Conservation (phyloP, 2,797 vertebrate genomes). For the Geotrypetes seraphini region DNA sequence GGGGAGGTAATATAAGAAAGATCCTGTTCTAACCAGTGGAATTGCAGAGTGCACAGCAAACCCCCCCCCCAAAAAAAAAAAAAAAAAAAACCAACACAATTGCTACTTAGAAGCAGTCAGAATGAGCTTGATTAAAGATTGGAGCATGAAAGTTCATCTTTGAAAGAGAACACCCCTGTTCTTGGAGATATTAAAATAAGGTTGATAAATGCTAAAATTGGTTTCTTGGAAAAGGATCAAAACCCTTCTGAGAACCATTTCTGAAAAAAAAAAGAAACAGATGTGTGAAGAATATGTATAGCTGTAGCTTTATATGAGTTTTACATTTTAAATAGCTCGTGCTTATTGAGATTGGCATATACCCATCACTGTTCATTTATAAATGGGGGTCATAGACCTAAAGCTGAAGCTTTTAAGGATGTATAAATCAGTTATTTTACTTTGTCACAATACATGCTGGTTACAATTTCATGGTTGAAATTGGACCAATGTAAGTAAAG, state of each 20-base stretch:
- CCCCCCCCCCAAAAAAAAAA: too few relatives aligned
- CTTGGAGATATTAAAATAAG: neutral
- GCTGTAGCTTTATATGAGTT: neutral
- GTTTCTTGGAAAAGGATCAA: neutral
- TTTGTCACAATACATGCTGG: too few relatives aligned
- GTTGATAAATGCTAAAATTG: fast-evolving
- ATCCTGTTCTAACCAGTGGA: too few relatives aligned
- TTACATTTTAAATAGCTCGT: neutral
- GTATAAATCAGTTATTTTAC: neutral
- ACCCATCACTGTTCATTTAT: conserved; percentile 5
- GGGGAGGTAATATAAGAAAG: too few relatives aligned
- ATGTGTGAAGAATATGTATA: neutral
- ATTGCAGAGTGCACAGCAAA: too few relatives aligned
- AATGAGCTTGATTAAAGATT: too few relatives aligned
- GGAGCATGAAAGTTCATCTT: conserved; percentile 17
- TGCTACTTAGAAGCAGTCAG: too few relatives aligned
- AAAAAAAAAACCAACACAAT: too few relatives aligned
- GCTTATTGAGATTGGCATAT: neutral
- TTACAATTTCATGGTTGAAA: too few relatives aligned
- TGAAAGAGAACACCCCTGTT: fast-evolving
- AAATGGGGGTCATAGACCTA: conserved; percentile 21
- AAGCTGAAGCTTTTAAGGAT: conserved; percentile 1
- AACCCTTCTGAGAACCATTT: neutral
- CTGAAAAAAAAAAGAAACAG: neutral
- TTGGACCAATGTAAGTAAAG: too few relatives aligned